Evolutionary conservation across 1,140 invertebrate species (phyloP).

Genomic region (Drosophila ironensis): DNA sequence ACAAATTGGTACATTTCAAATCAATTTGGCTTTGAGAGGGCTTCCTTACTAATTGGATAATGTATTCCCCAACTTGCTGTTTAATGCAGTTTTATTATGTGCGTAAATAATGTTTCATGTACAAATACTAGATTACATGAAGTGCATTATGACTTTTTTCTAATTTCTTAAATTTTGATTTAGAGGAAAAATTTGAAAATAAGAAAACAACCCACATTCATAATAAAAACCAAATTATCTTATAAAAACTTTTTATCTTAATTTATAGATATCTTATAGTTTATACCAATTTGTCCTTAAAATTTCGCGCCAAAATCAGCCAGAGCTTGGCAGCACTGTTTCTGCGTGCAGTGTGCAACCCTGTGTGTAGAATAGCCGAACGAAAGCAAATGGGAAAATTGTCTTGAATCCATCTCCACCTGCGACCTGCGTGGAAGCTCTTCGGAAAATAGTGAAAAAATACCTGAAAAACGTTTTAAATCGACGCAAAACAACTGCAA

Average conservation of each 20-base stretch:
- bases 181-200: too few species aligned
- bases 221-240: too few species aligned
- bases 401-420: conserved; percentile 57
- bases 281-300: background rate
- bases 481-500: background rate
- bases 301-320: conserved; percentile 1
- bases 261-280: background rate
- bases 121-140: too few species aligned
- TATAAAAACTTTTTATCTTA: background rate
- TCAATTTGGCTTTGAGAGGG: too few species aligned
- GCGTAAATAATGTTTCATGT: too few species aligned
- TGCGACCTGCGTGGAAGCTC: conserved; percentile 53
- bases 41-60: too few species aligned
- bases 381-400: conserved; percentile 65
- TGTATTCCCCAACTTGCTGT: too few species aligned
- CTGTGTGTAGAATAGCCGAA: conserved; percentile 72
- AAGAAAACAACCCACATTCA: too few species aligned
- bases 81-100: too few species aligned
- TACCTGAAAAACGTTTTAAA: conserved; percentile 4
- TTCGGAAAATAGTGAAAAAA: conserved; percentile 20
- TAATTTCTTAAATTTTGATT: too few species aligned
- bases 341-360: conserved; percentile 37
- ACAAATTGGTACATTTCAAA: too few species aligned
- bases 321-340: conserved; percentile 23
- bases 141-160: too few species aligned